Conservation (phyloP, 2,888 invertebrate genomes). For the Marronus borbonicus region DNA sequence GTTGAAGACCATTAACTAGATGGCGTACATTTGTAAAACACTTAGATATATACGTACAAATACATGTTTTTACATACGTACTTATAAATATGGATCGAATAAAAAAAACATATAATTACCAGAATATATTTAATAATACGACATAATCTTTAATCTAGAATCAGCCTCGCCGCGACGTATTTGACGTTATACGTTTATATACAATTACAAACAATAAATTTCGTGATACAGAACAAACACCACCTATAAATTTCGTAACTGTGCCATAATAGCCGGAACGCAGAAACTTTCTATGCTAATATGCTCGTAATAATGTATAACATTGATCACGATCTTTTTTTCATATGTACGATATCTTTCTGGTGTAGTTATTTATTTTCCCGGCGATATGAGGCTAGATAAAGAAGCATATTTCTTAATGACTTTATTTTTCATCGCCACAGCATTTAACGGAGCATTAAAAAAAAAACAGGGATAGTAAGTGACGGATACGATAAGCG, state of each 20-base stretch:
- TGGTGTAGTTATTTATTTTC: slow-evolving; percentile 6
- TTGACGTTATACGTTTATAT: slow-evolving; percentile 9
- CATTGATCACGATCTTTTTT: slow-evolving; percentile 15
- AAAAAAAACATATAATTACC: slow-evolving; percentile 19
- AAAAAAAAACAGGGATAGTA: too few relatives aligned
- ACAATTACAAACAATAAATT: slow-evolving; percentile 40
- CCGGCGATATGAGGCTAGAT: not conserved
- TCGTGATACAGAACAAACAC: slow-evolving; percentile 33
- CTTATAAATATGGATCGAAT: not conserved
- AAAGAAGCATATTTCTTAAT: not conserved
- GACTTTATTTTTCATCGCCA: slow-evolving; percentile 3
- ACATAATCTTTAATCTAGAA: slow-evolving; percentile 30
- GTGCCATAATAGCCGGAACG: slow-evolving; percentile 3
- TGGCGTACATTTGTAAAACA: too few relatives aligned
- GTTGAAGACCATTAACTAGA: too few relatives aligned
- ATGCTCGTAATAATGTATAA: slow-evolving; percentile 18
- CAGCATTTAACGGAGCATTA: not conserved
- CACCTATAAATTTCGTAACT: slow-evolving; percentile 33
- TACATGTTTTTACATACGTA: not conserved
- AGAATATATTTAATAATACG: slow-evolving; percentile 26
- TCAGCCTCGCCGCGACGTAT: not conserved
- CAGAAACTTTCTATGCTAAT: slow-evolving; percentile 34
- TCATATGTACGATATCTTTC: not conserved
- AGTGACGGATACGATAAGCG: too few relatives aligned
- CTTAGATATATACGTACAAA: too few relatives aligned